These are phyloP conservation scores for Drosophila buzzatii DNA, from an alignment of 2,888 invertebrate species.

Conservation along the genomic window DNA sequence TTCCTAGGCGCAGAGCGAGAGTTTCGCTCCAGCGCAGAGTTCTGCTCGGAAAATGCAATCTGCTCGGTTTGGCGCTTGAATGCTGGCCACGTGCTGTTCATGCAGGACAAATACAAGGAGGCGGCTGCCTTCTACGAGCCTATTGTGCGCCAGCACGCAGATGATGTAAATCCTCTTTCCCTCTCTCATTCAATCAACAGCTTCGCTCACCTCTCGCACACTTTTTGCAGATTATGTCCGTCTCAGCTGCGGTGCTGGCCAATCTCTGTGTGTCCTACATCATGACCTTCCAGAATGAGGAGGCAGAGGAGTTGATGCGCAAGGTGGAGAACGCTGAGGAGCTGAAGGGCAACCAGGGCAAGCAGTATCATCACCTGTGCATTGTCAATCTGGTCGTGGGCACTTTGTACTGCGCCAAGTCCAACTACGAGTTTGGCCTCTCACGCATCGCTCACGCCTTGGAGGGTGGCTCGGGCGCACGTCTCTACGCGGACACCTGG, in stretches of 20 bases:
- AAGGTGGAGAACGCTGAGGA: conserved; percentile 99
- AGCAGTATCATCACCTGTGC: conserved; percentile 97
- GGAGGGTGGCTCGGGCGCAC: conserved; percentile 86
- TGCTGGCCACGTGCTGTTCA: conserved; percentile 99
- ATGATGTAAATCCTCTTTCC: conserved; percentile 87
- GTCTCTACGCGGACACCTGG: conserved; percentile 99
- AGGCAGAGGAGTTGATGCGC: conserved; percentile 99
- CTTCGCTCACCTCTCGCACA: too few species aligned
- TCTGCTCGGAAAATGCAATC: conserved; percentile 98
- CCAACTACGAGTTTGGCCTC: conserved; percentile 99
- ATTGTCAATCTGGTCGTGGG: conserved; percentile 99
- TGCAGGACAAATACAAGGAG: conserved; percentile 99
- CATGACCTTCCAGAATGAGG: conserved; percentile 99
- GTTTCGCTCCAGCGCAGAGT: conserved; percentile 98
- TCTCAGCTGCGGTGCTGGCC: conserved; percentile 98
- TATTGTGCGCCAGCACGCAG: conserved; percentile 97
- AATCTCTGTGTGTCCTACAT: conserved; percentile 99
- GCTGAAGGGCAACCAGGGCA: conserved; percentile 92
- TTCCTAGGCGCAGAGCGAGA: conserved; percentile 98
- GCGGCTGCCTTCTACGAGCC: conserved; percentile 99
- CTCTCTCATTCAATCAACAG: not conserved
- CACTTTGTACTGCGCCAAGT: conserved; percentile 98
- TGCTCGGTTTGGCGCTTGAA: conserved; percentile 93
- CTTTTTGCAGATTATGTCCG: conserved; percentile 91
- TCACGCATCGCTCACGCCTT: conserved; percentile 98